Evolutionary conservation across 2,888 invertebrate genomes (phyloP), one percentile per base, ranked within the genome.

Genomic region (Acronicta aceris): DNA sequence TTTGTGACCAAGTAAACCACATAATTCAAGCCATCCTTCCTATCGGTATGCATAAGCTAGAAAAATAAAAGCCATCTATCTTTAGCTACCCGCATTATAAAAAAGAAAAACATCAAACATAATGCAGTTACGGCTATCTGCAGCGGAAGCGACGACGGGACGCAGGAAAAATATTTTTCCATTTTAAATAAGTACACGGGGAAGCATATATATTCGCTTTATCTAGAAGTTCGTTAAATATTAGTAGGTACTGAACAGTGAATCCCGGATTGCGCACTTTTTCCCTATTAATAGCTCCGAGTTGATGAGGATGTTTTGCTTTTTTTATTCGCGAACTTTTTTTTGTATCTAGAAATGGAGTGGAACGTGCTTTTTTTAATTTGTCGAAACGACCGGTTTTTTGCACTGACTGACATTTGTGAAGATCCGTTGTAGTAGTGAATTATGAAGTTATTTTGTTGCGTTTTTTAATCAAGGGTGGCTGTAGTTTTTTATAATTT

Each of bases 161-260:
- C 85, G 87, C 83, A 84, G 89, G 89, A 90, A 92, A 92, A 93
- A 93, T 90, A 91, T 92, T 93, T 92, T 92, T 91, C 92, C 91
- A 92, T 93, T 93, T 93, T 89, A 93, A 93, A 92, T 92, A 92
- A 80, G 71, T 71, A 79, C 77, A 74, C 80, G 81, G 83, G 89
- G 89, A 74, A 88, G 85, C 88, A 84, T 89, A 92, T 93, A 93
- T 92, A 93, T 93, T 90, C 86, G 80, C 88, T 89, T 92, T 93
- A 93, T 93, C 93, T 92, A 78, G 81, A 85, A 70, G 89, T 89
- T 90, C 84, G 92, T 92, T 93, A 93, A 92, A 93, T 92, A 93
- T 92, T 90, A 89, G 91, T 86, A 79, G 84, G 83, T 85, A 85
- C 82, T 83, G 89, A 87, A 86, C 84, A 83, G 83, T 84, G 82